A percentile compares a stretch with the other conserved stretches of the same genome.
Evolutionary conservation across 2,797 vertebrate genomes (phyloP).

Genomic region (Hirundo rustica): DNA sequence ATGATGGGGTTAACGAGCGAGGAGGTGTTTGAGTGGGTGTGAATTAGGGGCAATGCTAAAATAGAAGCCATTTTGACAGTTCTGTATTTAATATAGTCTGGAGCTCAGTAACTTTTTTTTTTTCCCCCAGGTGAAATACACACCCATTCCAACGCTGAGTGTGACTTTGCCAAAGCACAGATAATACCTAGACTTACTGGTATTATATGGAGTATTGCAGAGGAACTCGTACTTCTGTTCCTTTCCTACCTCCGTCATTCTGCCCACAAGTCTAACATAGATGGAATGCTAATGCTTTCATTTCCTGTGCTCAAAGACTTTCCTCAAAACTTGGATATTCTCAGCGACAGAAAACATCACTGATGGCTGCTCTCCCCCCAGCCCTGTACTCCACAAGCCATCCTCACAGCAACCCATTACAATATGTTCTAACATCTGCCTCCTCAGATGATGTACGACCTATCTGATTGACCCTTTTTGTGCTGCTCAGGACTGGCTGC

Average conservation of each 20-base stretch:
- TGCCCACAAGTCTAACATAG: background rate
- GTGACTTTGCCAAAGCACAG: conserved; percentile 14
- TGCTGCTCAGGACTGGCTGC: conserved; percentile 66
- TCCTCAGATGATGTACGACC: conserved; percentile 89
- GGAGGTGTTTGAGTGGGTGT: conserved; percentile 33
- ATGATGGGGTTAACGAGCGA: conserved; percentile 13
- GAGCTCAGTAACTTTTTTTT: conserved; percentile 1
- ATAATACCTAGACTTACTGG: background rate
- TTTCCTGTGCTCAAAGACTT: background rate
- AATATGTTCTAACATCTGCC: conserved; percentile 97
- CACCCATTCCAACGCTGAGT: conserved; percentile 1
- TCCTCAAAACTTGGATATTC: conserved; percentile 29
- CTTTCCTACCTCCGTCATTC: background rate
- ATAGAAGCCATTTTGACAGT: conserved; percentile 38
- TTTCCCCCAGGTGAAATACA: conserved; percentile 29
- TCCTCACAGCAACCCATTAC: conserved; percentile 81
- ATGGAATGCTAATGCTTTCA: background rate
- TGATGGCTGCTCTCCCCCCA: conserved; percentile 17
- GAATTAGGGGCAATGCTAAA: conserved; percentile 47
- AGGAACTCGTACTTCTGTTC: background rate
- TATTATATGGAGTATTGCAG: background rate
- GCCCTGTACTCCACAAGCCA: conserved; percentile 47
- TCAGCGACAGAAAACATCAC: conserved; percentile 38
- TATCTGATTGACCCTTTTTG: conserved; percentile 87
- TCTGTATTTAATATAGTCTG: conserved; percentile 42